Percentiles rank a stretch among this genome's conserved stretches.
Conservation (phyloP, 64 coral and sea anemone genomes). For the Montipora efflorescens region DNA sequence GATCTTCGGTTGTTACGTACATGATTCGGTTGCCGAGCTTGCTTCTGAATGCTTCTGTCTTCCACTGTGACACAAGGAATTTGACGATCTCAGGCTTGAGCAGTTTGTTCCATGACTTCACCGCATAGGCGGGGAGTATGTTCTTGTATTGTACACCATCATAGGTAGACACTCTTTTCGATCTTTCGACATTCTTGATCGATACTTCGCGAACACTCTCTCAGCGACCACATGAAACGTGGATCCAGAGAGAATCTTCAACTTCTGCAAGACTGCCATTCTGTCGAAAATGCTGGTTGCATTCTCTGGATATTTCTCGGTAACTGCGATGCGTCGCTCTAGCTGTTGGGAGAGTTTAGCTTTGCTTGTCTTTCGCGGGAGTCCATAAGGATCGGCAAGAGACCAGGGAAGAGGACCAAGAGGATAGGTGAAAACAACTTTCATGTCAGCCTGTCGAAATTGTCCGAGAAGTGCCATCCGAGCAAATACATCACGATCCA, state of each 20-base stretch:
- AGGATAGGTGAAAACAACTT: slow-evolving; percentile 26
- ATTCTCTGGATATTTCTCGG: slow-evolving; percentile 56
- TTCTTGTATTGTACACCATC: slow-evolving; percentile 67
- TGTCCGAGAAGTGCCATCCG: slow-evolving; percentile 53
- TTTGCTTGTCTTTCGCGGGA: slow-evolving; percentile 66
- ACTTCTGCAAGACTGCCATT: slow-evolving; percentile 31
- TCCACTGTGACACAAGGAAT: no score
- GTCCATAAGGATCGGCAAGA: slow-evolving; percentile 58
- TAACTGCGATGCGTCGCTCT: background rate
- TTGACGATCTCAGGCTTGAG: no score
- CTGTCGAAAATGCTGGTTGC: slow-evolving; percentile 43
- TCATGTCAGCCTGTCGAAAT: no score
- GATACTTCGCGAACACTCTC: slow-evolving; percentile 48
- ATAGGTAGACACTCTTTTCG: slow-evolving; percentile 17
- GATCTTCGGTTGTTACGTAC: no score
- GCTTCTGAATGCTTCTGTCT: no score
- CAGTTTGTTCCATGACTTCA: no score
- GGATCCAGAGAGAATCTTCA: slow-evolving; percentile 10
- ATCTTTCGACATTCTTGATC: slow-evolving; percentile 70
- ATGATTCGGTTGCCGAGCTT: no score
- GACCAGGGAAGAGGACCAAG: slow-evolving; percentile 70
- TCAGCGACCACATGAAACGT: slow-evolving; percentile 48
- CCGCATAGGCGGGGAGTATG: slow-evolving; percentile 51
- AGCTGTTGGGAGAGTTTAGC: slow-evolving; percentile 28
- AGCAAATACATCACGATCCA: slow-evolving; percentile 53